Base-by-base conservation (phyloP, 2,797 vertebrate species). In the Platalea minor region DNA sequence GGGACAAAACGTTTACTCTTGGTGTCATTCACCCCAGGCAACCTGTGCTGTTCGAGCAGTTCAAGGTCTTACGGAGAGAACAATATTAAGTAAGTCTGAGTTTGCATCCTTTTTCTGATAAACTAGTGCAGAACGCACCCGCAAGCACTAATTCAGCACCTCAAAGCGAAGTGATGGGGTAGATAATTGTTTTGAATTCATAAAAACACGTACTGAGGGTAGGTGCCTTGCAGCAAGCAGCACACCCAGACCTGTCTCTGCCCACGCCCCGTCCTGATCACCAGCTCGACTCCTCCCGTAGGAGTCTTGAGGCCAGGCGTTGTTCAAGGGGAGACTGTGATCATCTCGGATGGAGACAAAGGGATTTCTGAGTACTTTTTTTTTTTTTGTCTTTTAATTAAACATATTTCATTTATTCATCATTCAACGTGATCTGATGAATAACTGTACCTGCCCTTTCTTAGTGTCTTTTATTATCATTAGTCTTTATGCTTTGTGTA, bases 401-500 rank as follows among this genome's bases (percentile, higher is more conserved):
- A 75, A 39, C n/a, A 2, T 41, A 72, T 63, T 92, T 82, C 6
- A 60, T 56, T 88, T 68, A 45, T 39, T 82, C 45, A 69, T 89
- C 24, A 17, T 56, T 85, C 33, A 46, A 1, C 0, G 1, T 26
- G 63, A 56, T 69, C 53, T 35, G 67, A 13, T 50, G 57, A 75
- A 70, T 78, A 43, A 54, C 56, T 81, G 37, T 45, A 88, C 87
- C 85, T 95, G 91, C 95, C 94, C 87, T 81, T 91, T 87, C 57
- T 75, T 39, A 37, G 85, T 94, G 91, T 89, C 89, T 91, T 94
- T 91, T 95, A 94, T 97, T 97, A 93, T 96, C 97, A 91, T 93
- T 96, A 95, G 95, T 69, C 89, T 95, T 97, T 97, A 97, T 96
- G 94, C 93, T 96, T 93, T 95, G 88, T 96, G 80, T 97, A 97